A percentile compares a stretch with the other conserved stretches of the same genome.
phyloP scores from a whole-genome alignment of 2,888 invertebrate genomes.

The Apantesis nais region DNA sequence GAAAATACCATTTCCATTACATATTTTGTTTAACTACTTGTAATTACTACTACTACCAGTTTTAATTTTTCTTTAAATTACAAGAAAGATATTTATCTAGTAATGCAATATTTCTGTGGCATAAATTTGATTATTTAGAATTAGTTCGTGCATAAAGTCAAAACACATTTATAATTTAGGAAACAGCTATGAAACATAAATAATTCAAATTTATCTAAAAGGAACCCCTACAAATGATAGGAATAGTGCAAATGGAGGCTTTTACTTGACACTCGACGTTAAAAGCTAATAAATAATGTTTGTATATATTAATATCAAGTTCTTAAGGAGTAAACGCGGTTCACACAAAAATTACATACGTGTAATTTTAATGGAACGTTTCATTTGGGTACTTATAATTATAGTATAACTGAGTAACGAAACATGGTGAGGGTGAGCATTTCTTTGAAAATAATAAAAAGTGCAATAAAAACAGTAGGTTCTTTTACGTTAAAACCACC shows the following conservation, averaged over 20 bases:
- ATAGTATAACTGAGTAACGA: too few relatives aligned
- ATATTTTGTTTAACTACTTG: too few relatives aligned
- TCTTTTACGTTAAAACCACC: too few relatives aligned
- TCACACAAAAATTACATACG: background rate
- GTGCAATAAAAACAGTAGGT: too few relatives aligned
- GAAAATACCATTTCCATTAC: too few relatives aligned
- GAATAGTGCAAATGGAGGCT: slow-evolving; percentile 5
- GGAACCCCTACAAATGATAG: background rate
- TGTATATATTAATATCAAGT: slow-evolving; percentile 34
- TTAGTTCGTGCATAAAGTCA: background rate
- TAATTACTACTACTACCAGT: too few relatives aligned
- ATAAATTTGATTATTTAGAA: background rate
- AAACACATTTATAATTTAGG: background rate
- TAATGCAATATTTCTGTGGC: background rate
- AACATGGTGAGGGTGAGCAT: too few relatives aligned
- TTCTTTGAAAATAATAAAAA: too few relatives aligned
- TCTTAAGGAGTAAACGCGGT: slow-evolving; percentile 19
- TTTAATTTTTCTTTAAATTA: background rate
- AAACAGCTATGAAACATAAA: background rate
- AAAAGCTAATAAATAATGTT: slow-evolving; percentile 41
- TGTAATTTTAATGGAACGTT: background rate
- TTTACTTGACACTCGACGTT: slow-evolving; percentile 17
- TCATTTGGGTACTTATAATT: background rate
- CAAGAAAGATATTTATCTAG: background rate
- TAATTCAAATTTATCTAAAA: slow-evolving; percentile 15